These are phyloP conservation scores for Hedychridium roseum DNA, from an alignment of 2,888 invertebrate genomes.

Conservation along the genomic window DNA sequence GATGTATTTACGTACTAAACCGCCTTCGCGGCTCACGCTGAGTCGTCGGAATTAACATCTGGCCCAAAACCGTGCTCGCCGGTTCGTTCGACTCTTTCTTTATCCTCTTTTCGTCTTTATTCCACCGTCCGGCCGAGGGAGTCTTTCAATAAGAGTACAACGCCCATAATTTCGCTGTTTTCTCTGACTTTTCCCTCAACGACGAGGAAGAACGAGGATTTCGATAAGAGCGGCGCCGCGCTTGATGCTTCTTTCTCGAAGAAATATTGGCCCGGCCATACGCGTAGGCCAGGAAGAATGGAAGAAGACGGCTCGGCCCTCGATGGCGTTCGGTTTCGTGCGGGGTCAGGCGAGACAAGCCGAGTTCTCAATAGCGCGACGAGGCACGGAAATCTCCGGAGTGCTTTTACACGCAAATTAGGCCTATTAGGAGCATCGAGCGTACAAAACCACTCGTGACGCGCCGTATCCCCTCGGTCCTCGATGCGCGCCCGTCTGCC, in stretches of 20 bases:
- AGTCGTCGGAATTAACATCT: slow-evolving; percentile 60
- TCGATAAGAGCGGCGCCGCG: background rate
- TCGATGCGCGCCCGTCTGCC: slow-evolving; percentile 37
- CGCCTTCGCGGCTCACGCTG: slow-evolving; percentile 60
- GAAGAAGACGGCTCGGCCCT: no score
- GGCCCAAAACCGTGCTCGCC: slow-evolving; percentile 46
- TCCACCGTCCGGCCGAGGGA: slow-evolving; percentile 9
- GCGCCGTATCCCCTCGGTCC: slow-evolving; percentile 18
- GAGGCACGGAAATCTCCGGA: slow-evolving; percentile 39
- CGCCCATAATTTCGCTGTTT: no score
- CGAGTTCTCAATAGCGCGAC: slow-evolving; percentile 35
- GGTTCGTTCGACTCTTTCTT: slow-evolving; percentile 38
- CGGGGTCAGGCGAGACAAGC: no score
- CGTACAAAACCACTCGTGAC: slow-evolving; percentile 52
- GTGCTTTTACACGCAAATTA: slow-evolving; percentile 60
- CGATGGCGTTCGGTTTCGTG: no score
- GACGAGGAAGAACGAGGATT: background rate
- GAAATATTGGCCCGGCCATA: no score
- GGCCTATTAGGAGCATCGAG: slow-evolving; percentile 56
- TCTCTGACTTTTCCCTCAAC: background rate
- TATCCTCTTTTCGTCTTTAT: slow-evolving; percentile 14
- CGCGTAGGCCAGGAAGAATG: no score
- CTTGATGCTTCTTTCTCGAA: slow-evolving; percentile 12
- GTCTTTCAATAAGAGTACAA: slow-evolving; percentile 12
- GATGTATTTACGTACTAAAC: slow-evolving; percentile 62